phyloP scores from a whole-genome alignment of 1,140 invertebrate species.

The Lordiphosa mommai region DNA sequence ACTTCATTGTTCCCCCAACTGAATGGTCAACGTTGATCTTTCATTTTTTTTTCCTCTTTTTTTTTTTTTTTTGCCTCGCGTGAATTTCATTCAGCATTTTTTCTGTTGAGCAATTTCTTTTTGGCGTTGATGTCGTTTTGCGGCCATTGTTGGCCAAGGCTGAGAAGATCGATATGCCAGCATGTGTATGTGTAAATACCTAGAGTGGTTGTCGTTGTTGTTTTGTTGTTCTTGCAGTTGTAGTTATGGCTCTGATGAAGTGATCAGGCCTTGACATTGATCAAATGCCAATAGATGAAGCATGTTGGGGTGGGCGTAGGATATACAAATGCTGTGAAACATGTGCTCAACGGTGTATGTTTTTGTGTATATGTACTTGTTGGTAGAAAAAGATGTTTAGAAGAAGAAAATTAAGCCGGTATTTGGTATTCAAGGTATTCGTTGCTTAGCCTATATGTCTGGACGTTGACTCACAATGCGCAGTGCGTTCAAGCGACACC shows the following conservation, averaged over 20 bases:
- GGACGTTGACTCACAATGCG: too few relatives aligned
- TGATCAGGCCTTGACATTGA: slow-evolving; percentile 75
- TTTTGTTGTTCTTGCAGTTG: not conserved
- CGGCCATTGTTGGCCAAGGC: slow-evolving; percentile 46
- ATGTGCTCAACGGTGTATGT: too few relatives aligned
- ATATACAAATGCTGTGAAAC: too few relatives aligned
- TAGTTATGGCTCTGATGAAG: slow-evolving; percentile 54
- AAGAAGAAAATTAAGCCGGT: too few relatives aligned
- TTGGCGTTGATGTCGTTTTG: slow-evolving; percentile 36
- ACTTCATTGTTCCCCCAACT: slow-evolving; percentile 22
- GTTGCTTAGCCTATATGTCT: too few relatives aligned
- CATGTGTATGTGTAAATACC: slow-evolving; percentile 11
- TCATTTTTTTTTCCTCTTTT: slow-evolving; percentile 6
- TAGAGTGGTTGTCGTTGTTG: slow-evolving; percentile 7
- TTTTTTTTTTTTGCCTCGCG: slow-evolving; percentile 34
- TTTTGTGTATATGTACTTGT: too few relatives aligned
- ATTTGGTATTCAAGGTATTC: too few relatives aligned
- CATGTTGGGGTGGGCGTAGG: slow-evolving; percentile 12
- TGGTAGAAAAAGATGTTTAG: too few relatives aligned
- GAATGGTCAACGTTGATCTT: slow-evolving; percentile 38
- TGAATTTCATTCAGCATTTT: slow-evolving; percentile 70
- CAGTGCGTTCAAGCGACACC: too few relatives aligned
- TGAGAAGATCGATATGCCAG: slow-evolving; percentile 4
- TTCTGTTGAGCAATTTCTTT: slow-evolving; percentile 67
- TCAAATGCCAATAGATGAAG: slow-evolving; percentile 35